Evolutionary conservation across 2,797 vertebrate species (phyloP), one percentile per base, ranked within the genome.

Genomic region (Vespertilio murinus): DNA sequence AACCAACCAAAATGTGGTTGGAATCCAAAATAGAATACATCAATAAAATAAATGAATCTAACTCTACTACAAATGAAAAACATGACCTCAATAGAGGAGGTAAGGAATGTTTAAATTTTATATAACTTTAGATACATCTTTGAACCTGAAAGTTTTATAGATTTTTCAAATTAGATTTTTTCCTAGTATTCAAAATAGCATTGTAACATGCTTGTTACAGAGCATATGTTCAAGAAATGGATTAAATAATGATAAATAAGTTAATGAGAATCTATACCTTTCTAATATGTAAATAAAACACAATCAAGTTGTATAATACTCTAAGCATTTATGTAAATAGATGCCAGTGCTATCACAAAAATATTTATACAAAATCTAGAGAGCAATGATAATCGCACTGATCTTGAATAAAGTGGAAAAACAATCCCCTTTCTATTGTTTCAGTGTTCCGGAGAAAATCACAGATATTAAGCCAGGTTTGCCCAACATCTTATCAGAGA

Each of bases 401-500:
- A 87, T 54, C 18, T 91, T 88, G 13, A 91, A 84, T 56, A 74
- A 70, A 59, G 1, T 74, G 14, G 33, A 75, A 81, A 93, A 95
- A 45, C 13, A 90, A 78, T 78, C 2, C 5, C 0, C 4, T 92
- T 54, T 75, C 69, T 81, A 18, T 56, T 93, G 5, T 89, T 77
- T 90, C 40, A 90, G 14, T 94, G 20, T 90, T 90, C 56, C 90
- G 52, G 23, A n/a, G 69, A 90, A 91, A 96, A 92, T 88, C 59
- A 93, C 33, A 86, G 54, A 47, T 70, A 90, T 89, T 94, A 88
- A 89, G 33, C 56, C 33, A 93, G 73, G 67, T 95, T 96, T 95
- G 38, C 35, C 79, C 93, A 96, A 88, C 77, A 96, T 90, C 52
- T 92, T 71, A 94, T 95, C 65, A 94, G 52, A 94, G 69, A 95